These are phyloP conservation scores for Ataeniobius toweri DNA, from an alignment of 2,797 vertebrate species.

Conservation along the genomic window DNA sequence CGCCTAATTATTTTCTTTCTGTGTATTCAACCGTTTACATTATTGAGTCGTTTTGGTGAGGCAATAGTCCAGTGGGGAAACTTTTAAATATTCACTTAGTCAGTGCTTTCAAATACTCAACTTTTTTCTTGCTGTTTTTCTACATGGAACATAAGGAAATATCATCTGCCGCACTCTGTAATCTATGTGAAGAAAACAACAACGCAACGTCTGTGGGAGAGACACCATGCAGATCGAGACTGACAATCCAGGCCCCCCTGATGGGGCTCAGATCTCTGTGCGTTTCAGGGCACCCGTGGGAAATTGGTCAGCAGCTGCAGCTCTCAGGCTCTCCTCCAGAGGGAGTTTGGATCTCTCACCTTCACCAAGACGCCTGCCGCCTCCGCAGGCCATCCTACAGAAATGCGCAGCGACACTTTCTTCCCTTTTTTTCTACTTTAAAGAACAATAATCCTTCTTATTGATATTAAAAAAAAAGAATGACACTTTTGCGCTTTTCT, in stretches of 20 bases:
- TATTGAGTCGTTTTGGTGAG: slow-evolving; percentile 49
- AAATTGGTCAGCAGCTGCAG: slow-evolving; percentile 63
- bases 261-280: slow-evolving; percentile 35
- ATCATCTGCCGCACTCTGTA: slow-evolving; percentile 70
- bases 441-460: slow-evolving; percentile 63
- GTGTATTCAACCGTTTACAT: slow-evolving; percentile 65
- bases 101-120: slow-evolving; percentile 48
- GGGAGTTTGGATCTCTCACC: slow-evolving; percentile 73
- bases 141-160: slow-evolving; percentile 43
- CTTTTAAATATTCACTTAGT: slow-evolving; percentile 58
- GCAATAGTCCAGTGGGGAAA: slow-evolving; percentile 41
- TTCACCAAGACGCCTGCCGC: slow-evolving; percentile 71
- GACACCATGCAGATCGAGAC: slow-evolving; percentile 60
- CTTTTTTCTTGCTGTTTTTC: slow-evolving; percentile 50
- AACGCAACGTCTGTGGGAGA: slow-evolving; percentile 70
- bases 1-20: slow-evolving; percentile 59
- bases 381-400: slow-evolving; percentile 71
- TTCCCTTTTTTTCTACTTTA: slow-evolving; percentile 79
- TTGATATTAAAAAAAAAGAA: slow-evolving; percentile 65
- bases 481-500: slow-evolving; percentile 69
- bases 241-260: slow-evolving; percentile 74
- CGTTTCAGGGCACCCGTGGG: slow-evolving; percentile 72
- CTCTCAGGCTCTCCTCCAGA: slow-evolving; percentile 80
- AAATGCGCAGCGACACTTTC: slow-evolving; percentile 85
- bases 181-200: slow-evolving; percentile 74